A percentile compares a stretch with the other conserved stretches of the same genome.
phyloP scores from a whole-genome alignment of 37 sponge, comb jelly and placozoan species.

The Geodia barretti region DNA sequence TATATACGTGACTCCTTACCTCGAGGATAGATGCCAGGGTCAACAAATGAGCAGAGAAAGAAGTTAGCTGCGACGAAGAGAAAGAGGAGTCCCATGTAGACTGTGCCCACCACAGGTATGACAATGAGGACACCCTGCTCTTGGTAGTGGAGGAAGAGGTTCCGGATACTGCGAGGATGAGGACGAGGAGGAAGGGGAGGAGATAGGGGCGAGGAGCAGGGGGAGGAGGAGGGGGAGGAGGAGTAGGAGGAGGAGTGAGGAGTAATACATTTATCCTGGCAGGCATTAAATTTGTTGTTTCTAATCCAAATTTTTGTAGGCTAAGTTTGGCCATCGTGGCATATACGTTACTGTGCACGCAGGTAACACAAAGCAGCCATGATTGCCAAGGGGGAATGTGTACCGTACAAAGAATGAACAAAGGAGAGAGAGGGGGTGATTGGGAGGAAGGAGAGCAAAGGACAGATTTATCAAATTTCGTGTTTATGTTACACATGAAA shows the following conservation, averaged over 20 bases:
- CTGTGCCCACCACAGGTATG: conserved; percentile 60
- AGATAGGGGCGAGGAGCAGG: background rate
- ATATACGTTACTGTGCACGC: background rate
- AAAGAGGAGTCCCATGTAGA: conserved; percentile 71
- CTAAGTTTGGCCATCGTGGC: background rate
- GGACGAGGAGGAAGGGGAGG: conserved; percentile 4
- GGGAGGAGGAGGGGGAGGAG: conserved; percentile 14
- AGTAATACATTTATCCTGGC: background rate
- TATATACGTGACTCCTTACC: conserved; percentile 46
- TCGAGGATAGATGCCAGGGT: conserved; percentile 96
- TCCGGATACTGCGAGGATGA: conserved; percentile 38
- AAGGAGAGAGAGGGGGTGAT: no score
- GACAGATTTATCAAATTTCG: no score
- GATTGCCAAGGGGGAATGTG: no score
- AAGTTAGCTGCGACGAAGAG: conserved; percentile 76
- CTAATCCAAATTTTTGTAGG: background rate
- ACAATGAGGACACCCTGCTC: conserved; percentile 8
- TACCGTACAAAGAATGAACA: no score
- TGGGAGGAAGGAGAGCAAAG: no score
- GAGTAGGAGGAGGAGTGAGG: background rate
- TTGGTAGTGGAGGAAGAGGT: conserved; percentile 42
- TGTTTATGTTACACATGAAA: no score
- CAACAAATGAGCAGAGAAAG: conserved; percentile 90
- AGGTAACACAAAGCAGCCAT: no score
- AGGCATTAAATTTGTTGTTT: no score